Conservation (phyloP, 2,797 vertebrate species). For the Serranus cabrilla region DNA sequence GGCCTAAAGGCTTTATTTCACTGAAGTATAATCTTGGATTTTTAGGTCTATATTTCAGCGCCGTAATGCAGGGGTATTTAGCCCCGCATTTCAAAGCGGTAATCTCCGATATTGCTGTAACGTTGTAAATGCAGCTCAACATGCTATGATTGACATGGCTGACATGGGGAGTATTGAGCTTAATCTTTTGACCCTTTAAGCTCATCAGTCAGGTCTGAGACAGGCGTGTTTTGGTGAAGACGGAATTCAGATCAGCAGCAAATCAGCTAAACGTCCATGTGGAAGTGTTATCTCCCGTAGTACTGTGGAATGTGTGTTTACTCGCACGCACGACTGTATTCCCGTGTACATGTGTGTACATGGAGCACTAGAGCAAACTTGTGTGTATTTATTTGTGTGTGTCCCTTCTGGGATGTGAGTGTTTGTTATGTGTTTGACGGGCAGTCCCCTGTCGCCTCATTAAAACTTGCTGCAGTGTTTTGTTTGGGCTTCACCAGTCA, state of each 20-base stretch:
- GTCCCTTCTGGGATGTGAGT: slow-evolving; percentile 48
- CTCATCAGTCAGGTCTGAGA: slow-evolving; percentile 72
- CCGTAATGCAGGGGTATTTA: slow-evolving; percentile 75
- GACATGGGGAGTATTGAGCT: slow-evolving; percentile 64
- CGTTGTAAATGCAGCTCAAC: slow-evolving; percentile 62
- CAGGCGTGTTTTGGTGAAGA: slow-evolving; percentile 60
- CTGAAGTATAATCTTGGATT: slow-evolving; percentile 79
- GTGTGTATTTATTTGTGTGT: slow-evolving; percentile 18
- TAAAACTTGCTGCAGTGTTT: slow-evolving; percentile 78
- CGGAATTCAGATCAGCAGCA: slow-evolving; percentile 44
- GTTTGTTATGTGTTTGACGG: slow-evolving; percentile 67
- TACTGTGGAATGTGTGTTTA: slow-evolving; percentile 4
- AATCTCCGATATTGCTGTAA: slow-evolving; percentile 72
- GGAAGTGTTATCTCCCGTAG: slow-evolving; percentile 19
- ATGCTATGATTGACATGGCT: slow-evolving; percentile 63
- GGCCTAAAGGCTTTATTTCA: slow-evolving; percentile 79
- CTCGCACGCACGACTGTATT: slow-evolving; percentile 6
- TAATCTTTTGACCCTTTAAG: slow-evolving; percentile 74
- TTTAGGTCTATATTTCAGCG: slow-evolving; percentile 76
- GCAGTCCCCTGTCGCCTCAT: slow-evolving; percentile 78
- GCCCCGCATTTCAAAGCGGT: slow-evolving; percentile 65
- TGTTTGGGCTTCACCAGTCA: slow-evolving; percentile 74
- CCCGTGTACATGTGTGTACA: slow-evolving; percentile 21
- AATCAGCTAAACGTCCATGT: slow-evolving; percentile 33
- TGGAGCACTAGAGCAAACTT: slow-evolving; percentile 35